Conservation (phyloP, 2,113 vertebrate species). For the Sinocyclocheilus anshuiensis region DNA sequence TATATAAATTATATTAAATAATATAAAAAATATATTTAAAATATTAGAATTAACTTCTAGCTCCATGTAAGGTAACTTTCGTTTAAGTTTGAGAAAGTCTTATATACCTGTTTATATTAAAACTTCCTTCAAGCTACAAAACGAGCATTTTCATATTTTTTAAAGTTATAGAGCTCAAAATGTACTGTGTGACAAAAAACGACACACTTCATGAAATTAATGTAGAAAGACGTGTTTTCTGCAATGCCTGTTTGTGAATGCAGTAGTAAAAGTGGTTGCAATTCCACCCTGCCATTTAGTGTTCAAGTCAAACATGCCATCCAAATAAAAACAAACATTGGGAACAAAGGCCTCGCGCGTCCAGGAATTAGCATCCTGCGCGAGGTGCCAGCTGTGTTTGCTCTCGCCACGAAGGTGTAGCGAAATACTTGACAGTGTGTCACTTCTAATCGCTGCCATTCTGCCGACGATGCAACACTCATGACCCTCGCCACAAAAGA, state of each 20-base stretch:
- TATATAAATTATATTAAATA: too few relatives aligned
- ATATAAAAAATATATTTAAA: too few relatives aligned
- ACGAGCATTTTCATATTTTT: not conserved
- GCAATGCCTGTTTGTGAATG: not conserved
- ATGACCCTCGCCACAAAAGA: conserved; percentile 64
- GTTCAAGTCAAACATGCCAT: conserved; percentile 53
- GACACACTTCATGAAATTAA: not conserved
- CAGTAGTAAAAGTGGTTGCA: conserved; percentile 8
- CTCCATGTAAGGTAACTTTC: too few relatives aligned
- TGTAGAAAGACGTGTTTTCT: not conserved
- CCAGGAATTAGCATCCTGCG: conserved; percentile 65
- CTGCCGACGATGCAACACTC: conserved; percentile 55
- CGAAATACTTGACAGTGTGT: conserved; percentile 69
- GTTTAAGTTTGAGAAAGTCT: too few relatives aligned
- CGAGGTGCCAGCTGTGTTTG: conserved; percentile 65
- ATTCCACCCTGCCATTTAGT: conserved; percentile 1
- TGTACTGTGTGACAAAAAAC: not conserved
- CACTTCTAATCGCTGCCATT: conserved; percentile 49
- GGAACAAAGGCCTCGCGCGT: not conserved
- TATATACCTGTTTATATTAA: not conserved
- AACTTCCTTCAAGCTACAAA: not conserved
- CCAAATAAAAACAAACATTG: conserved; percentile 41
- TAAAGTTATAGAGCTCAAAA: not conserved
- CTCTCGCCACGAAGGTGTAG: conserved; percentile 62
- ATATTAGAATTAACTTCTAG: too few relatives aligned